Percentiles rank a stretch among this genome's conserved stretches.
Conservation (phyloP, 1,140 invertebrate genomes). For the Tigriopus japonicus region DNA sequence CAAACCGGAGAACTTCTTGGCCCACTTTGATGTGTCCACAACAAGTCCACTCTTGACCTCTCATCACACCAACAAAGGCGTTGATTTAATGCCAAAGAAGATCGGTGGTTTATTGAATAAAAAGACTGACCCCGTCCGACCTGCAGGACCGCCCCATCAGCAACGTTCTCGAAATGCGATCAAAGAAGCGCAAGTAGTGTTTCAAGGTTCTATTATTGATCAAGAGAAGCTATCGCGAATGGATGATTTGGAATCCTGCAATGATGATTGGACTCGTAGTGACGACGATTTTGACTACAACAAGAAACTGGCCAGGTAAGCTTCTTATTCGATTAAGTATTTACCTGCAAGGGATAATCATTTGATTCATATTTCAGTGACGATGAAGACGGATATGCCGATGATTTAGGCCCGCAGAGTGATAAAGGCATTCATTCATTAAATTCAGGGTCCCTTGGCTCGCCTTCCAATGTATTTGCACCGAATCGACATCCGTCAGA, state of each 20-base stretch:
- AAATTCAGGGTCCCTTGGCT: no score
- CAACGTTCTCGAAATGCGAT: neutral
- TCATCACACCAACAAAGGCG: neutral
- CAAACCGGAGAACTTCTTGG: neutral
- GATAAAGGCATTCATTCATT: no score
- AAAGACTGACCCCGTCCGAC: neutral
- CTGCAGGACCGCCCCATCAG: neutral
- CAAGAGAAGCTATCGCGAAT: constrained; percentile 10
- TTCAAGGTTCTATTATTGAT: constrained; percentile 11
- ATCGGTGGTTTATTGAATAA: neutral
- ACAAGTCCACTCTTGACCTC: neutral
- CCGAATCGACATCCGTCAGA: no score
- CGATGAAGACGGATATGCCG: neutral
- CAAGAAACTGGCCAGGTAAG: constrained; percentile 9
- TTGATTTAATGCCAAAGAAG: neutral
- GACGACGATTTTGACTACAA: constrained; percentile 14
- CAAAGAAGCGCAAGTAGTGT: neutral
- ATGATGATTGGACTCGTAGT: constrained; percentile 11
- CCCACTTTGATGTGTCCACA: neutral
- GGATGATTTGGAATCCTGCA: constrained; percentile 7
- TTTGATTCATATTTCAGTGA: neutral
- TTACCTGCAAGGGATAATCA: neutral
- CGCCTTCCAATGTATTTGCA: no score
- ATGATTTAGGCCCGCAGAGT: no score
- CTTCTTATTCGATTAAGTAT: neutral